phyloP scores from a whole-genome alignment of 2,113 vertebrate species.

The Notarius quadriscutis region DNA sequence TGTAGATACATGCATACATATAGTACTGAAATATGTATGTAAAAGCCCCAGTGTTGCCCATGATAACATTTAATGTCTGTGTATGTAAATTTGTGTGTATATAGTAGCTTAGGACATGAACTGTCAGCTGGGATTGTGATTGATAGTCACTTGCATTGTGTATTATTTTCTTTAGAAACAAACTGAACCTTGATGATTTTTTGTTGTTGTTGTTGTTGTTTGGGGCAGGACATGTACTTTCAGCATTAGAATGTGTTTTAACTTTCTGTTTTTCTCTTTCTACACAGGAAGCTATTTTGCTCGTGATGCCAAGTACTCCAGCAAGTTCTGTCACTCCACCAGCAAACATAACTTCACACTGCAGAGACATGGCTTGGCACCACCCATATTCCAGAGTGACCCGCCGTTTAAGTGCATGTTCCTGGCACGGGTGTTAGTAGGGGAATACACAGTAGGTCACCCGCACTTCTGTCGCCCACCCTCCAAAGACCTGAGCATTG shows the following conservation, averaged over 20 bases:
- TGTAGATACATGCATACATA: too few relatives aligned
- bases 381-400: constrained; percentile 70
- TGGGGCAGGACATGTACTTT: neutral
- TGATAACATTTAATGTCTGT: too few relatives aligned
- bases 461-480: constrained; percentile 89
- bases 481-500: constrained; percentile 89
- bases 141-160: neutral
- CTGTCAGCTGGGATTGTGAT: neutral
- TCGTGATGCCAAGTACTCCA: constrained; percentile 89
- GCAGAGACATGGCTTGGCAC: constrained; percentile 71
- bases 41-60: too few relatives aligned
- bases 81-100: too few relatives aligned
- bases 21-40: too few relatives aligned
- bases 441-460: constrained; percentile 86
- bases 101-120: neutral
- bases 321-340: constrained; percentile 90
- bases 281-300: constrained; percentile 92
- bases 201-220: neutral
- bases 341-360: constrained; percentile 85
- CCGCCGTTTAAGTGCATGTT: constrained; percentile 88
- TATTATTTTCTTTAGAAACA: neutral
- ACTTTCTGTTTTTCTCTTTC: neutral
- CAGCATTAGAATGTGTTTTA: neutral
- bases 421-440: constrained; percentile 89
- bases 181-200: neutral